Base-by-base conservation (phyloP, 2,797 vertebrate genomes). In the Odontamblyopus lacepedii region DNA sequence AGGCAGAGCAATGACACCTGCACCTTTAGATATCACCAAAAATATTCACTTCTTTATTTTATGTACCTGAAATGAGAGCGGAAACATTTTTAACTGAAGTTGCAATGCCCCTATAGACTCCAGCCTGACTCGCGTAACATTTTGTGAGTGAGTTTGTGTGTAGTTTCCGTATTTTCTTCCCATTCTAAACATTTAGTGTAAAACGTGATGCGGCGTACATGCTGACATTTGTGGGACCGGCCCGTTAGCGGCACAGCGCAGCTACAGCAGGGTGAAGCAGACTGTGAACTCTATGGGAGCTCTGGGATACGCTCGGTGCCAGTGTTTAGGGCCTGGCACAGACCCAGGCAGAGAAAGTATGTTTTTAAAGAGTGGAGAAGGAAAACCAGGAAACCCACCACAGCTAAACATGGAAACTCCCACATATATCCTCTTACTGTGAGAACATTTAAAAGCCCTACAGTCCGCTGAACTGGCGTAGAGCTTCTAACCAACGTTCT, bases 381-480 rank as follows among this genome's bases (percentile, higher is more conserved):
- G 57, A 11, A 30, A 30, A 60, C 59, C 27, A 60, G 59, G 27
- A 60, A 60, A 60, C 59, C 26, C 23, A 65, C 79, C 75, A 80
- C 72, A 75, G 78, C 83, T 29, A 60, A 60, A 60, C 59, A 27
- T 30, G 59, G 59, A 30, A 60, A 60, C 26, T 60, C 59, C 9
- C 26, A 60, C 26, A 60, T 60, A 13, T 60, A 60, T 60, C 59
- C 15, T 60, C 59, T 60, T 29, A 30, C 59, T 30, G 13, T 60
- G 27, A 60, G 59, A 30, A 57, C 55, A 26, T 12, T 57, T 57
- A 26, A 26, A 48, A 4, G 13, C 13, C 41, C 51, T 18, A 19
- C 51, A n/a, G 51, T 55, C n/a, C 18, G 18, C 51, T 15, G 0
- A 48, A 16, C 12, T 15, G 13, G 13, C 13, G 15, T 48, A 12